Percentiles rank a stretch among this genome's conserved stretches.
These are phyloP conservation scores for Epicauta chinensis DNA, from an alignment of 1,140 invertebrate species.

Conservation along the genomic window DNA sequence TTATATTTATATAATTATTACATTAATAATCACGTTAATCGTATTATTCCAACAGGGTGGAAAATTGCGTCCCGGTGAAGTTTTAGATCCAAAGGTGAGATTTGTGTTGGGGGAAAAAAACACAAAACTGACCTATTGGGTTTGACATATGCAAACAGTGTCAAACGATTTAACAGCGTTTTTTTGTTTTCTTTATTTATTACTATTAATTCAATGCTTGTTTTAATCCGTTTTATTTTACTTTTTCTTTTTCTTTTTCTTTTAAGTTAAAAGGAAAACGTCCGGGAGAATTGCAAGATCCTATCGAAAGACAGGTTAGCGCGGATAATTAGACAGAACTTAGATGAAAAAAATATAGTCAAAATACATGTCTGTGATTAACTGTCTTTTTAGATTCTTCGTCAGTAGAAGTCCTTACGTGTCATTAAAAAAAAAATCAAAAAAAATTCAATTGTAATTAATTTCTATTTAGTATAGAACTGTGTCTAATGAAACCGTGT, in stretches of 20 bases:
- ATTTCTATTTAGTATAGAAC: conserved; percentile 32
- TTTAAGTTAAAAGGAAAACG: conserved; percentile 46
- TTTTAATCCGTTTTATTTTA: conserved; percentile 31
- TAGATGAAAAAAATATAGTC: conserved; percentile 24
- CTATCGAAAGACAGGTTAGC: conserved; percentile 47
- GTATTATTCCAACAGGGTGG: conserved; percentile 38
- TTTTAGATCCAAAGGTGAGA: conserved; percentile 72
- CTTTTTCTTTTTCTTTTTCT: conserved; percentile 34
- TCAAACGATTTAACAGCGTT: conserved; percentile 8
- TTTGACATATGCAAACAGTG: conserved; percentile 30
- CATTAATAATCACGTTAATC: not conserved
- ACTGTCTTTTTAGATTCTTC: conserved; percentile 30
- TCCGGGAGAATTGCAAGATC: conserved; percentile 48
- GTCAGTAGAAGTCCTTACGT: conserved; percentile 25
- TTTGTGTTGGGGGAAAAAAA: conserved; percentile 56
- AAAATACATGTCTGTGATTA: conserved; percentile 39
- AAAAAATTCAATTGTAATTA: conserved; percentile 23
- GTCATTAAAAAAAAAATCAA: conserved; percentile 7
- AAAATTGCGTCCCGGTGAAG: conserved; percentile 72
- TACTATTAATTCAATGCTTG: conserved; percentile 20
- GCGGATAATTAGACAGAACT: conserved; percentile 29
- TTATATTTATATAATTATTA: no score
- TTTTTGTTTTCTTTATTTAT: conserved; percentile 22
- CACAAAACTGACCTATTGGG: conserved; percentile 53
- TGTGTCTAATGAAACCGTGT: conserved; percentile 26